phyloP scores from a whole-genome alignment of 2,113 vertebrate species.

The Syngnathoides biaculeatus region DNA sequence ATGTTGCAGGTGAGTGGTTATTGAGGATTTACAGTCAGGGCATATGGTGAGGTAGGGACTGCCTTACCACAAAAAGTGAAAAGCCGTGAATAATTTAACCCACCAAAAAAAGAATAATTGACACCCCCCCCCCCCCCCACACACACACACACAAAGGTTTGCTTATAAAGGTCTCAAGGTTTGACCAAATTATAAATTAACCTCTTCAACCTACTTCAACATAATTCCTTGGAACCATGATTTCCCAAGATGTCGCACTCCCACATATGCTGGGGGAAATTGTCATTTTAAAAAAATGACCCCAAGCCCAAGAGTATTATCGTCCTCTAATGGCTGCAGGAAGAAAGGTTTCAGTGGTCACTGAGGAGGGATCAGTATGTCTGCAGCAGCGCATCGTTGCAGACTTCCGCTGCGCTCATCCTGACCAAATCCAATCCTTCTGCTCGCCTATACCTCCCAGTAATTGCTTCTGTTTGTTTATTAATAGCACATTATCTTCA shows the following conservation, averaged over 20 bases:
- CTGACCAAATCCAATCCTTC: slow-evolving; percentile 71
- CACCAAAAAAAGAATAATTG: too few relatives aligned
- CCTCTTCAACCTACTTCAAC: background rate
- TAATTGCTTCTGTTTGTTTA: slow-evolving; percentile 80
- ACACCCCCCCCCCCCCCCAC: too few relatives aligned
- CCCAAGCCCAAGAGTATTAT: slow-evolving; percentile 45
- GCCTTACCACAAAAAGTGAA: background rate
- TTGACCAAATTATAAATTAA: background rate
- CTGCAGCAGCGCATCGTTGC: slow-evolving; percentile 65
- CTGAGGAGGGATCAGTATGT: slow-evolving; percentile 65
- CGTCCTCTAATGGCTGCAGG: slow-evolving; percentile 48
- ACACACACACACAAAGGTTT: rapidly evolving
- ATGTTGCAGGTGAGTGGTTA: too few relatives aligned
- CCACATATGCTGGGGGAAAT: too few relatives aligned
- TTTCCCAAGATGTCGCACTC: too few relatives aligned
- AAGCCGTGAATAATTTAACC: too few relatives aligned
- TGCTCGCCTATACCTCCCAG: slow-evolving; percentile 58
- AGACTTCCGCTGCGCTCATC: slow-evolving; percentile 62
- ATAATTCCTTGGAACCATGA: background rate
- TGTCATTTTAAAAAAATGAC: slow-evolving; percentile 7
- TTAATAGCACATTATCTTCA: slow-evolving; percentile 81
- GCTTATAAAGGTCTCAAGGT: background rate
- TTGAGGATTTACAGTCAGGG: too few relatives aligned
- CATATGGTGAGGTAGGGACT: too few relatives aligned
- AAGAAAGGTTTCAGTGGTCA: slow-evolving; percentile 49